Evolutionary conservation across 2,113 vertebrate genomes (phyloP).

Genomic region (Corydoras maculifer): DNA sequence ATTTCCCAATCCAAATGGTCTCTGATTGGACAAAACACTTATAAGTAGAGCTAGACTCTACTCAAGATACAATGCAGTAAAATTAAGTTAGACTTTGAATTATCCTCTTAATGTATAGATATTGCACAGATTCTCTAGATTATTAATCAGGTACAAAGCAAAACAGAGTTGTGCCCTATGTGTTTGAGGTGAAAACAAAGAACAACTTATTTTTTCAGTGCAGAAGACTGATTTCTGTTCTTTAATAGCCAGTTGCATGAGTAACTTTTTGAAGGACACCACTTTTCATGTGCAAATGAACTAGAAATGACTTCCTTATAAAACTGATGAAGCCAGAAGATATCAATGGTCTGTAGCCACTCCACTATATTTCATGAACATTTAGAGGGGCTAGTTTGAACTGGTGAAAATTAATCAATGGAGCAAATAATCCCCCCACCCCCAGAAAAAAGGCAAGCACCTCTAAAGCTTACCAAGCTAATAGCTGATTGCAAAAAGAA

Average conservation of each 20-base stretch:
- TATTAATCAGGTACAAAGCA: no score
- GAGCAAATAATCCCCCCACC: no score
- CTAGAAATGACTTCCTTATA: slow-evolving; percentile 36
- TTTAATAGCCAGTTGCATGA: slow-evolving; percentile 29
- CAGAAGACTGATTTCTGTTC: slow-evolving; percentile 4
- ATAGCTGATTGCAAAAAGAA: not conserved
- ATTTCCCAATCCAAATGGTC: slow-evolving; percentile 47
- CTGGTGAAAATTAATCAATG: slow-evolving; percentile 16
- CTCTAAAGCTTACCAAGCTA: no score
- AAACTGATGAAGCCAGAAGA: slow-evolving; percentile 38
- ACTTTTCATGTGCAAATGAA: slow-evolving; percentile 35
- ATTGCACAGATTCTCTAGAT: no score
- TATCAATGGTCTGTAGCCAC: slow-evolving; percentile 18
- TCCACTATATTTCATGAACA: slow-evolving; percentile 32
- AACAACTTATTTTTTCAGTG: no score
- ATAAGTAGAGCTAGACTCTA: slow-evolving; percentile 5
- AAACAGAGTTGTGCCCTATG: no score
- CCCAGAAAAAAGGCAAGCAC: no score
- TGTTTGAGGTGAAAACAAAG: no score
- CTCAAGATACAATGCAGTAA: not conserved
- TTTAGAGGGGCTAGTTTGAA: not conserved
- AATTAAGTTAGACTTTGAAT: no score
- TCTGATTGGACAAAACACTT: slow-evolving; percentile 43
- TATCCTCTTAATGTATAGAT: not conserved
- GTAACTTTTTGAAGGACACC: slow-evolving; percentile 31